Percentiles rank a stretch among this genome's conserved stretches.
phyloP scores from a whole-genome alignment of 2,113 vertebrate genomes.

The Eulacestoma nigropectus region DNA sequence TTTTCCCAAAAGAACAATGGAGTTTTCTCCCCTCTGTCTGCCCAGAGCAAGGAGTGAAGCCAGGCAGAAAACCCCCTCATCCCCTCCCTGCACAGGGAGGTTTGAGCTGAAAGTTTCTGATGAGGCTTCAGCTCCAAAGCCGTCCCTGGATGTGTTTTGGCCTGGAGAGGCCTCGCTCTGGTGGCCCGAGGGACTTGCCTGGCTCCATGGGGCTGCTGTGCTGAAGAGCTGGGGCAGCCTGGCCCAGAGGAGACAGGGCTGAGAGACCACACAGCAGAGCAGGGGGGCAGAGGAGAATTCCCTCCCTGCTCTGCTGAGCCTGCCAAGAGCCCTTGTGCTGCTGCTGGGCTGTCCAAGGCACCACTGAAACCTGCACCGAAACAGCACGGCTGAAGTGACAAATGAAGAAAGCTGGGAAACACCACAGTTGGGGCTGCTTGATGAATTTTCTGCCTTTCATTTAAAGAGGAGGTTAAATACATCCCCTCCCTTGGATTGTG shows the following conservation, averaged over 20 bases:
- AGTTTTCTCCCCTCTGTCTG: not conserved
- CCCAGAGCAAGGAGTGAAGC: not conserved
- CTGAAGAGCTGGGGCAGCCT: not conserved
- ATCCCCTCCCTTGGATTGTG: fast-evolving
- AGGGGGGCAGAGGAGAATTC: not conserved
- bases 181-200: not conserved
- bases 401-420: not conserved
- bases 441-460: not conserved
- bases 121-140: not conserved
- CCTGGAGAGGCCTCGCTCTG: fast-evolving
- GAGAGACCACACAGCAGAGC: fast-evolving
- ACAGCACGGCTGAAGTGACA: not conserved
- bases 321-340: not conserved
- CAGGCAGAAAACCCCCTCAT: fast-evolving
- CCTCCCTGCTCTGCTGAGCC: not conserved
- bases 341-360: not conserved
- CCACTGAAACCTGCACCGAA: not conserved
- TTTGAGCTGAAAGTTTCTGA: not conserved
- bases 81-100: fast-evolving
- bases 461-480: not conserved
- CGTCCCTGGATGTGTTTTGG: not conserved
- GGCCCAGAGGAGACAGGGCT: not conserved
- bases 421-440: not conserved
- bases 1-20: not conserved
- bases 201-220: not conserved